Percentiles rank a stretch among this genome's conserved stretches.
These are phyloP conservation scores for Geopemphigus sp. DNA, from an alignment of 1,140 invertebrate species.

Conservation along the genomic window DNA sequence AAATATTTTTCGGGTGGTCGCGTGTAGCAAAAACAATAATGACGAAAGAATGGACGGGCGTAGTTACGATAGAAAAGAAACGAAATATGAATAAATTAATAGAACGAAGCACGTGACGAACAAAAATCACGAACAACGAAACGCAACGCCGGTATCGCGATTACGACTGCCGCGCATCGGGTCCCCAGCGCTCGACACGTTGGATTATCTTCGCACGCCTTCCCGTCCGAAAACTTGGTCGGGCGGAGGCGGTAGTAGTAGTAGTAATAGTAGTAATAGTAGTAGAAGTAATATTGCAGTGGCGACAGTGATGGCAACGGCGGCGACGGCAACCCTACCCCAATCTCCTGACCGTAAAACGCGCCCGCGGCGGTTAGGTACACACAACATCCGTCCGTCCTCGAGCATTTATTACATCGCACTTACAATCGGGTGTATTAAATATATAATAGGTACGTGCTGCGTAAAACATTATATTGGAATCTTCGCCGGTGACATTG, in stretches of 20 bases:
- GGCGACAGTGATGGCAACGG: not conserved
- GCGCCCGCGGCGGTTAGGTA: not conserved
- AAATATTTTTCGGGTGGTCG: too few species aligned
- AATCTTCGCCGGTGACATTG: too few species aligned
- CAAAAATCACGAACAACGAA: too few species aligned
- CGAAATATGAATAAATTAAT: not conserved
- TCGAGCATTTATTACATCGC: too few species aligned
- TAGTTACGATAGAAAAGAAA: not conserved
- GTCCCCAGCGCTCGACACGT: not conserved
- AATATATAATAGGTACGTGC: too few species aligned
- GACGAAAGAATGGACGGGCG: not conserved
- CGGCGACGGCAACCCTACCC: slow-evolving; percentile 4
- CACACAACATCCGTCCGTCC: not conserved
- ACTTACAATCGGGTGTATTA: too few species aligned
- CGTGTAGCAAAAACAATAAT: not conserved
- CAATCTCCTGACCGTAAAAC: not conserved
- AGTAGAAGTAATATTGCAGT: too few species aligned
- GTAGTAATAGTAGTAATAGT: too few species aligned
- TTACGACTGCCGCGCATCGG: slow-evolving; percentile 17
- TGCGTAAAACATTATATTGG: too few species aligned
- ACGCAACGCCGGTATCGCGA: not conserved
- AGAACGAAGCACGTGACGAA: not conserved
- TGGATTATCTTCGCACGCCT: slow-evolving; percentile 24
- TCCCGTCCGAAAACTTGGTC: slow-evolving; percentile 9
- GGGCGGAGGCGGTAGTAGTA: not conserved